Evolutionary conservation across 1,140 invertebrate genomes (phyloP).

Genomic region (Sycophaga agraensis): DNA sequence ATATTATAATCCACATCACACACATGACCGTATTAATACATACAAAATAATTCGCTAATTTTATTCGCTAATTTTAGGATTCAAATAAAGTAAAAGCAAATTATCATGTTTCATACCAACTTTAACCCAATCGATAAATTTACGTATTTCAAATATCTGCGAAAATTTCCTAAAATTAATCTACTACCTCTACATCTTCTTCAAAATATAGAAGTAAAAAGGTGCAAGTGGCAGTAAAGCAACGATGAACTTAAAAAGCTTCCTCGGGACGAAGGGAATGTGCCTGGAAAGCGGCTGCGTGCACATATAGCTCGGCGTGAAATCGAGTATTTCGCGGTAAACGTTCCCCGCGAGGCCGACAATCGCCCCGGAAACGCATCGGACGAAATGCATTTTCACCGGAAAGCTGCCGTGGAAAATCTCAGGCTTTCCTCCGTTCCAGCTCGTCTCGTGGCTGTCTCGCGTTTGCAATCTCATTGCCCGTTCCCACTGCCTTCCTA

Average conservation of each 20-base stretch:
- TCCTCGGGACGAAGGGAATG: background rate
- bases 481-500: background rate
- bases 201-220: background rate
- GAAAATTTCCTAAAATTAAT: too few species aligned
- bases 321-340: constrained; percentile 24
- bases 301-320: background rate
- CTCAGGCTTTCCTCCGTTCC: background rate
- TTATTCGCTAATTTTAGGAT: too few species aligned
- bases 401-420: constrained; percentile 21
- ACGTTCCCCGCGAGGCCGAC: constrained; percentile 11
- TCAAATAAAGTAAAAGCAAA: too few species aligned
- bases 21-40: too few species aligned
- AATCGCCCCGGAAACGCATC: constrained; percentile 21
- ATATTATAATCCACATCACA: too few species aligned
- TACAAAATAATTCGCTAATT: too few species aligned
- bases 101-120: too few species aligned
- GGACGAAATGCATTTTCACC: constrained; percentile 15
- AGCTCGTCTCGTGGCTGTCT: background rate
- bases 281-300: background rate
- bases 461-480: background rate
- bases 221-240: background rate
- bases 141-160: too few species aligned
- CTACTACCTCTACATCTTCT: too few species aligned
- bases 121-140: too few species aligned
- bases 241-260: background rate